phyloP scores from a whole-genome alignment of 2,113 vertebrate species.

The Ophthalmolycus amberensis region DNA sequence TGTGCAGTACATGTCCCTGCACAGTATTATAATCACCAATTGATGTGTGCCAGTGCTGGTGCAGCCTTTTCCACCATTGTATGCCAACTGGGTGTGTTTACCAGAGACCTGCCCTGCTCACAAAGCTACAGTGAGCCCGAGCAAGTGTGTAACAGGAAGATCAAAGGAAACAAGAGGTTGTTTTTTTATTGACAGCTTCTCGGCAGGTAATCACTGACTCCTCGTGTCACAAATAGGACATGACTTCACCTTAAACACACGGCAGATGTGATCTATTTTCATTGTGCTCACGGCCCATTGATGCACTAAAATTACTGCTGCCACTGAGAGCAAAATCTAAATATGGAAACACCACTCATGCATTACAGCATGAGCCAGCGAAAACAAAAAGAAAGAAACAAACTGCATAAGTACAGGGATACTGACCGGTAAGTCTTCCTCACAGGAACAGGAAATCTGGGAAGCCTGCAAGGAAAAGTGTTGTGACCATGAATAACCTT shows the following conservation, averaged over 20 bases:
- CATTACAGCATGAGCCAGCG: constrained; percentile 45
- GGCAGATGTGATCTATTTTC: constrained; percentile 43
- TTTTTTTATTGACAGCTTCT: constrained; percentile 38
- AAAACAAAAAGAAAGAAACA: constrained; percentile 59
- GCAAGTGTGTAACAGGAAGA: constrained; percentile 18
- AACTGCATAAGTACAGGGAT: constrained; percentile 22
- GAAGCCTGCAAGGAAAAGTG: constrained; percentile 64
- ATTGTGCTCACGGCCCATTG: constrained; percentile 45
- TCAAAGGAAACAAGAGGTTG: constrained; percentile 12
- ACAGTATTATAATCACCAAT: constrained; percentile 45
- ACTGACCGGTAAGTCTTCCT: constrained; percentile 76
- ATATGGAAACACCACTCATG: constrained; percentile 48
- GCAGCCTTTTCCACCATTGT: constrained; percentile 58
- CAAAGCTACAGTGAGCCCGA: constrained; percentile 38
- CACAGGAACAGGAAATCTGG: constrained; percentile 75
- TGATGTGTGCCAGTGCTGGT: constrained; percentile 42
- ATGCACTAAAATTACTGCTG: constrained; percentile 46
- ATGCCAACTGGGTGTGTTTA: constrained; percentile 69
- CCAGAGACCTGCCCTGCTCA: constrained; percentile 14
- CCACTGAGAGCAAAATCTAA: constrained; percentile 51
- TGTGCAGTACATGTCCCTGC: constrained; percentile 41
- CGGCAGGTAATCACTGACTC: constrained; percentile 3
- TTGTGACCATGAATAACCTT: constrained; percentile 26
- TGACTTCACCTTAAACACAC: constrained; percentile 60
- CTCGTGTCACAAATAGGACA: constrained; percentile 49